phyloP scores from a whole-genome alignment of 2,113 vertebrate genomes.

The Onychostruthus taczanowskii region DNA sequence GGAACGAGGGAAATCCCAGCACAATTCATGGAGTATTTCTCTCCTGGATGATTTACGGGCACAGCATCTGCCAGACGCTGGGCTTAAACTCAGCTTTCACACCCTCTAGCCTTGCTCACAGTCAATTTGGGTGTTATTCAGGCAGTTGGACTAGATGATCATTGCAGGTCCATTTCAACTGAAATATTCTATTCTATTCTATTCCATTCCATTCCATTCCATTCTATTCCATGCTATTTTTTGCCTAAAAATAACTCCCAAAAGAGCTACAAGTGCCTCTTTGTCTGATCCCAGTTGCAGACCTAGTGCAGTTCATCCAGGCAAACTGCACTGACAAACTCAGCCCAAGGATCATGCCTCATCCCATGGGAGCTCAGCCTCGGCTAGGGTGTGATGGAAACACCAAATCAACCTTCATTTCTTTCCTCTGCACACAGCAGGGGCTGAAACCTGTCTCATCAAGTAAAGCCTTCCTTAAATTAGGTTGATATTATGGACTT shows the following conservation, averaged over 20 bases:
- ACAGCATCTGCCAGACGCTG: neutral
- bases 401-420: neutral
- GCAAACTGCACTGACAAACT: neutral
- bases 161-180: neutral
- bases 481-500: constrained; percentile 23
- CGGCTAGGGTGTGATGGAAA: neutral
- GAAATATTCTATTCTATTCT: neutral
- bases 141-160: neutral
- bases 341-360: neutral
- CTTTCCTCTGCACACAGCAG: neutral
- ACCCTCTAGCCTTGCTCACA: neutral
- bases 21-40: neutral
- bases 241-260: neutral
- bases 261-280: neutral
- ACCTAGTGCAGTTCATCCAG: neutral
- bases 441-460: neutral
- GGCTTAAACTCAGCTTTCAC: neutral
- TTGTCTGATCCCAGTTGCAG: neutral
- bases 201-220: neutral
- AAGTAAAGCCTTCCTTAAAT: constrained; percentile 26
- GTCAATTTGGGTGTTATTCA: neutral
- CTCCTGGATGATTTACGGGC: neutral
- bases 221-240: neutral
- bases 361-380: neutral
- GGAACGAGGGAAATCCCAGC: neutral